Conservation (phyloP, 37 sponge, comb jelly and placozoan genomes). For the Crambe crambe region DNA sequence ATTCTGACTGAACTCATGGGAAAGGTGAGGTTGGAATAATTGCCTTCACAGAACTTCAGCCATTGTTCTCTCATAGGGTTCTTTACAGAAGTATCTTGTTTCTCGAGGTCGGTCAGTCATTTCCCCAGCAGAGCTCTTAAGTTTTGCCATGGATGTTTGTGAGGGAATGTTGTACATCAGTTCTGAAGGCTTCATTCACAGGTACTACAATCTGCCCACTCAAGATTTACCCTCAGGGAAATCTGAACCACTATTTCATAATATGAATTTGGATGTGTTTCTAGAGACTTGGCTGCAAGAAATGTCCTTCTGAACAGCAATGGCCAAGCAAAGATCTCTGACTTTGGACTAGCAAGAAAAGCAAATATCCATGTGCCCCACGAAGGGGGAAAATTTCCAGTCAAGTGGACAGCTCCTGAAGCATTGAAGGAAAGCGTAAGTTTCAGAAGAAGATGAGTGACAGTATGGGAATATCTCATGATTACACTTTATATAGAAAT, state of each 20-base stretch:
- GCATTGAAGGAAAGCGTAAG: slow-evolving; percentile 81
- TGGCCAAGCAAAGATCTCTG: slow-evolving; percentile 83
- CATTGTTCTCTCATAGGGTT: slow-evolving; percentile 44
- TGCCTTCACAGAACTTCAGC: neutral
- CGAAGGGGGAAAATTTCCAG: slow-evolving; percentile 85
- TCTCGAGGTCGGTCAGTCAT: slow-evolving; percentile 64
- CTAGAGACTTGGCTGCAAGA: slow-evolving; percentile 67
- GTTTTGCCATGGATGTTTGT: slow-evolving; percentile 71
- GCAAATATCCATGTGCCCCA: slow-evolving; percentile 65
- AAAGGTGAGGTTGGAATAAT: slow-evolving; percentile 33
- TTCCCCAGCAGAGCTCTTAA: slow-evolving; percentile 53
- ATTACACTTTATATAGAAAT: slow-evolving; percentile 71
- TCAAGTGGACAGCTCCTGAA: slow-evolving; percentile 91
- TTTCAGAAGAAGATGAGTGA: too few species aligned
- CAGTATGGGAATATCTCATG: too few species aligned
- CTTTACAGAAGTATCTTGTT: slow-evolving; percentile 64
- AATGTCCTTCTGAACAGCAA: slow-evolving; percentile 73
- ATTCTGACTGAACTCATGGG: slow-evolving; percentile 80
- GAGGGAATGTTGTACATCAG: slow-evolving; percentile 71
- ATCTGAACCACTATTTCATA: neutral
- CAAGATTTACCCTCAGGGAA: too few species aligned
- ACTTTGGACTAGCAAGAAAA: slow-evolving; percentile 69
- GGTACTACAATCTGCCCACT: slow-evolving; percentile 3
- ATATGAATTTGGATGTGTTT: neutral
- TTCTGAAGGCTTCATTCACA: slow-evolving; percentile 62